phyloP scores from a whole-genome alignment of 2,113 vertebrate genomes.

The Vimba vimba region DNA sequence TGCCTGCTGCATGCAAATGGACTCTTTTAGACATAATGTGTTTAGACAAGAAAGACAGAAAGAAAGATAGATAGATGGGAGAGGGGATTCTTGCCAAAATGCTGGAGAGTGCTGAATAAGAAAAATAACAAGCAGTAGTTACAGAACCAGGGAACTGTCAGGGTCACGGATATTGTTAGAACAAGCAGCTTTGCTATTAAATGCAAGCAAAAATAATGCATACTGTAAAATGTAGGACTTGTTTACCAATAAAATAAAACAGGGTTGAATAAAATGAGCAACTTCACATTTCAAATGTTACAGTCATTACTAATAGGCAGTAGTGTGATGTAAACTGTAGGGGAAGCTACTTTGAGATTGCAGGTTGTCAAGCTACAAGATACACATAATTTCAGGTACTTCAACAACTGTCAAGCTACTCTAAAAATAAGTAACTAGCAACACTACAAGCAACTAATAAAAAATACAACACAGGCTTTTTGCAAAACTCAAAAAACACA shows the following conservation, averaged over 20 bases:
- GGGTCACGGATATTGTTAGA: neutral
- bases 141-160: constrained; percentile 12
- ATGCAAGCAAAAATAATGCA: neutral
- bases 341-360: neutral
- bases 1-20: constrained; percentile 49
- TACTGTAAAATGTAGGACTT: neutral
- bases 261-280: neutral
- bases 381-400: neutral
- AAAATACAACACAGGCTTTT: neutral
- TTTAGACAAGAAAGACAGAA: constrained; percentile 23
- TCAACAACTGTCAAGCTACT: neutral
- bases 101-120: neutral
- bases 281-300: neutral
- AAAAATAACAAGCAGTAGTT: constrained; percentile 41
- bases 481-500: no score
- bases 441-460: neutral
- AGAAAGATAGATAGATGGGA: neutral
- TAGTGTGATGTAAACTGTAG: neutral
- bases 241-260: neutral
- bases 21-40: constrained; percentile 26
- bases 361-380: neutral
- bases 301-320: neutral
- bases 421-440: neutral
- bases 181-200: neutral
- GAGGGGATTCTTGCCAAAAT: neutral